These are phyloP conservation scores for Peromyscus attwateri DNA, from an alignment of 2,797 vertebrate species.

Conservation along the genomic window DNA sequence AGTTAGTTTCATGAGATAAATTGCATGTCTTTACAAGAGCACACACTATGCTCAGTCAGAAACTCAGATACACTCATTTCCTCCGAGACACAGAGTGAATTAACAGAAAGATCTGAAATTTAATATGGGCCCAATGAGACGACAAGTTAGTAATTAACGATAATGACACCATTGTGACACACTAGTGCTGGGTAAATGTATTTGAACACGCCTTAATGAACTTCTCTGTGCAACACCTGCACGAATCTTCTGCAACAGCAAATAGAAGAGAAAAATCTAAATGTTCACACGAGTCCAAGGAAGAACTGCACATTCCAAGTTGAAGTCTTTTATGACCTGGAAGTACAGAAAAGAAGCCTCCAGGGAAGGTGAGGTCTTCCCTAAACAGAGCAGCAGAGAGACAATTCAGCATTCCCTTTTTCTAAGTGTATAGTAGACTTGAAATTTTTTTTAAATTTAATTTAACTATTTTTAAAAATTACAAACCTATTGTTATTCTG, in stretches of 20 bases:
- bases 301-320: background rate
- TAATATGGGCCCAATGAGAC: conserved; percentile 2
- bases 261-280: background rate
- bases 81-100: background rate
- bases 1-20: conserved; percentile 2
- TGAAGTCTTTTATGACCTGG: background rate
- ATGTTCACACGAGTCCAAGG: conserved; percentile 4
- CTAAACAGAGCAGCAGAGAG: background rate
- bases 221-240: background rate
- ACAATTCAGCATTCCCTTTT: background rate
- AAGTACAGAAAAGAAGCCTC: background rate
- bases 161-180: background rate
- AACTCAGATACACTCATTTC: conserved; percentile 13
- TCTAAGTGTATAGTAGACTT: background rate
- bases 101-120: background rate
- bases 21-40: background rate
- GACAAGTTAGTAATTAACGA: background rate
- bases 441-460: background rate
- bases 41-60: background rate
- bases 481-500: background rate
- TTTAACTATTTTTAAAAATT: background rate
- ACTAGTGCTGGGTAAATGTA: background rate
- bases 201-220: background rate
- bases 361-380: background rate
- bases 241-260: background rate